phyloP scores from a whole-genome alignment of 2,113 vertebrate genomes.

The Platysternon megacephalum region DNA sequence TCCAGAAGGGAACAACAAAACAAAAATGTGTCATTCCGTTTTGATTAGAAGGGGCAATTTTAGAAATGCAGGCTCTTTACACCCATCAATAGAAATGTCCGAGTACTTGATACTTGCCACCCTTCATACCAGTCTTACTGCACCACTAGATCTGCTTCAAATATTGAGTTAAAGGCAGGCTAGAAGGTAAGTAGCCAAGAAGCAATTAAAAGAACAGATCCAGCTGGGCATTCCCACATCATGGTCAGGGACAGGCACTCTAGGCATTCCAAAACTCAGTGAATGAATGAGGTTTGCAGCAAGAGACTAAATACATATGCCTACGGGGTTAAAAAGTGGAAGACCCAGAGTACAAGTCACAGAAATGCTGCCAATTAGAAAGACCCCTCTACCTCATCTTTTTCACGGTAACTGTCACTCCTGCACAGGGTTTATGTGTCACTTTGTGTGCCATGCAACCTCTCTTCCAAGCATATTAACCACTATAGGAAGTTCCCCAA shows the following conservation, averaged over 20 bases:
- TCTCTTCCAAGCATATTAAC: not conserved
- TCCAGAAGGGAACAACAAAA: conserved; percentile 1
- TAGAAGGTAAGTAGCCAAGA: not conserved
- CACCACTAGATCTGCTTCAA: not conserved
- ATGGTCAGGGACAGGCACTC: not conserved
- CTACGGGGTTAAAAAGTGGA: not conserved
- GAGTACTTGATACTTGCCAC: not conserved
- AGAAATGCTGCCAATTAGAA: not conserved
- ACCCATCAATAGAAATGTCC: not conserved
- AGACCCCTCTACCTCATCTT: not conserved
- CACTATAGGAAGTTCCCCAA: not conserved
- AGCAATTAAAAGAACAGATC: not conserved
- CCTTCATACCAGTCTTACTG: not conserved
- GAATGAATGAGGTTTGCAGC: not conserved
- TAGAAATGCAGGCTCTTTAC: not conserved
- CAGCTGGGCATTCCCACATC: not conserved
- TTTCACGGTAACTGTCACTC: not conserved
- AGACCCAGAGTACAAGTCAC: not conserved
- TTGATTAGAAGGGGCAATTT: not conserved
- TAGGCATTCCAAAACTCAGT: not conserved
- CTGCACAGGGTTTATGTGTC: not conserved
- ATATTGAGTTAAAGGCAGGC: not conserved
- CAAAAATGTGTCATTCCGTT: not conserved
- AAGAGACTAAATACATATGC: not conserved
- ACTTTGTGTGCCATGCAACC: not conserved